These are phyloP conservation scores for Apeltes quadracus DNA, from an alignment of 2,113 vertebrate genomes.

Conservation along the genomic window DNA sequence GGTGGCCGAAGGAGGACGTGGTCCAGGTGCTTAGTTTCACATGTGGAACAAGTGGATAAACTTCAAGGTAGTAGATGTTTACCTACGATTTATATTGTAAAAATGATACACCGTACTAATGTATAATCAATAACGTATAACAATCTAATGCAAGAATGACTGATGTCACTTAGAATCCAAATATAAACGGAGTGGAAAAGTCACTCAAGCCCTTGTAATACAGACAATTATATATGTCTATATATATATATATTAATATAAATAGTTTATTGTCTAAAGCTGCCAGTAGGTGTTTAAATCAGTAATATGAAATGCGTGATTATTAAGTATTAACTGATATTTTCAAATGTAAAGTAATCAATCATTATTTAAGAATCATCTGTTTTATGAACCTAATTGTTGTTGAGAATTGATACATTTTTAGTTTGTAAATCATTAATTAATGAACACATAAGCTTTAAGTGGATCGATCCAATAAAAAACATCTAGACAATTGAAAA, in stretches of 20 bases:
- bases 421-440: not conserved
- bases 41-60: conserved; percentile 17
- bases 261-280: not conserved
- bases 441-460: not conserved
- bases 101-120: not conserved
- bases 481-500: not conserved
- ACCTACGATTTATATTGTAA: not conserved
- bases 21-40: conserved; percentile 3
- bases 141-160: not conserved
- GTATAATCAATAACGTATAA: not conserved
- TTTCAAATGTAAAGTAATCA: not conserved
- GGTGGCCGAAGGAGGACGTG: conserved; percentile 18
- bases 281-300: not conserved
- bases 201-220: conserved; percentile 12
- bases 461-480: not conserved
- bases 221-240: not conserved
- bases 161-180: too few species aligned
- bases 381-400: not conserved
- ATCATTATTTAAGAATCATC: not conserved
- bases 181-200: not conserved
- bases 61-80: conserved; percentile 45
- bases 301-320: not conserved
- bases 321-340: not conserved
- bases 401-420: not conserved
- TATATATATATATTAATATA: not conserved